A percentile compares a stretch with the other conserved stretches of the same genome.
Conservation (phyloP, 2,888 invertebrate species). For the Troides oblongomaculatus region DNA sequence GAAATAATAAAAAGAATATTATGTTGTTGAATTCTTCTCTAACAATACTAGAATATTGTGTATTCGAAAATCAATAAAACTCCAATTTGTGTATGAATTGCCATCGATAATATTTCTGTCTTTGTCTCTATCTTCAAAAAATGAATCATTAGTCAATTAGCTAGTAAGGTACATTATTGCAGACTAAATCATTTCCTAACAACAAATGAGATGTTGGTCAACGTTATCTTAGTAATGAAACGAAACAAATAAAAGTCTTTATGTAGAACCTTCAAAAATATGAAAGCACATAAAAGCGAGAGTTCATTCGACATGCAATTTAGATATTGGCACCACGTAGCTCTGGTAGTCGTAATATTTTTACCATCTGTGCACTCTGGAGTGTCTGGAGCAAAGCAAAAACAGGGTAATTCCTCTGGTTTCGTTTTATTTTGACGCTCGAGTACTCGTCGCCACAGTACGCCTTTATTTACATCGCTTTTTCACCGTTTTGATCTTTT, state of each 20-base stretch:
- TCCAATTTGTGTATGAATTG: too few species aligned
- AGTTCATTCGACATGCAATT: slow-evolving; percentile 26
- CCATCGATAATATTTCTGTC: too few species aligned
- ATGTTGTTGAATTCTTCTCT: too few species aligned
- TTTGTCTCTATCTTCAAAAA: too few species aligned
- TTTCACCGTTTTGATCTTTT: slow-evolving; percentile 23
- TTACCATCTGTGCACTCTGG: slow-evolving; percentile 22
- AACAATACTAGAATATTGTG: too few species aligned
- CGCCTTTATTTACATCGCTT: slow-evolving; percentile 18
- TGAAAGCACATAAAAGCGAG: not conserved
- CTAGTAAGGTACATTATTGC: too few species aligned
- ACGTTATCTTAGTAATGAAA: not conserved
- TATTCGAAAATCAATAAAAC: too few species aligned
- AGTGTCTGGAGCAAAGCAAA: slow-evolving; percentile 25
- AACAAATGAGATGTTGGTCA: too few species aligned
- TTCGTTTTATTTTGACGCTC: slow-evolving; percentile 25
- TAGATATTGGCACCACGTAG: slow-evolving; percentile 22
- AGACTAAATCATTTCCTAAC: too few species aligned
- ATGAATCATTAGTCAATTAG: too few species aligned
- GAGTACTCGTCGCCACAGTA: slow-evolving; percentile 14
- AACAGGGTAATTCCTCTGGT: slow-evolving; percentile 23
- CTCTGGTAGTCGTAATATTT: slow-evolving; percentile 23
- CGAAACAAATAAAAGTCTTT: not conserved
- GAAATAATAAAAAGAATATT: too few species aligned
- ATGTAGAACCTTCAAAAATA: not conserved